Evolutionary conservation across 2,797 vertebrate genomes (phyloP).

Genomic region (Anabas testudineus): DNA sequence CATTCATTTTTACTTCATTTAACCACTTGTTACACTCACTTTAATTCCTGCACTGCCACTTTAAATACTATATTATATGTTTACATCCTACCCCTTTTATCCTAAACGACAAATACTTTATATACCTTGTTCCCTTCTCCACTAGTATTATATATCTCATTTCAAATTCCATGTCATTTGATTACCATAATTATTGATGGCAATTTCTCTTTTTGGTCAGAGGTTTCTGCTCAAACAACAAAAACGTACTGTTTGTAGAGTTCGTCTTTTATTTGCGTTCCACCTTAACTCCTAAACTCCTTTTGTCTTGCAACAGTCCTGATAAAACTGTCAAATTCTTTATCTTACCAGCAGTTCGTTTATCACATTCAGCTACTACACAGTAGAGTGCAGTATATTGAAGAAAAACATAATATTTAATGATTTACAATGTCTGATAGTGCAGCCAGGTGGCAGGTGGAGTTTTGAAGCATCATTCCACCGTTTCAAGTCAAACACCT

Average conservation of each 20-base stretch:
- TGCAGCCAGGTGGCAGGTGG: conserved; percentile 75
- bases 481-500: conserved; percentile 67
- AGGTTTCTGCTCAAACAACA: neutral
- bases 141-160: no score
- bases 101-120: no score
- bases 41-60: no score
- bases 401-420: conserved; percentile 53
- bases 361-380: neutral
- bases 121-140: no score
- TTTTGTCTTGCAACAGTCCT: conserved; percentile 2
- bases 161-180: no score
- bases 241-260: neutral
- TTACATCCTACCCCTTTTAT: no score
- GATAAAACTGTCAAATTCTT: conserved; percentile 22
- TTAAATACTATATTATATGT: no score
- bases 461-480: conserved; percentile 40
- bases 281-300: conserved; percentile 7
- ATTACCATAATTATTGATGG: no score
- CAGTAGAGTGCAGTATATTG: neutral
- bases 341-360: conserved; percentile 23
- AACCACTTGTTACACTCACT: no score
- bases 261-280: neutral
- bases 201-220: no score
- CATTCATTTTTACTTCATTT: no score
- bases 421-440: conserved; percentile 76